Evolutionary conservation across 2,113 vertebrate species (phyloP), one percentile per base, ranked within the genome.

Genomic region (Austrofundulus limnaeus): DNA sequence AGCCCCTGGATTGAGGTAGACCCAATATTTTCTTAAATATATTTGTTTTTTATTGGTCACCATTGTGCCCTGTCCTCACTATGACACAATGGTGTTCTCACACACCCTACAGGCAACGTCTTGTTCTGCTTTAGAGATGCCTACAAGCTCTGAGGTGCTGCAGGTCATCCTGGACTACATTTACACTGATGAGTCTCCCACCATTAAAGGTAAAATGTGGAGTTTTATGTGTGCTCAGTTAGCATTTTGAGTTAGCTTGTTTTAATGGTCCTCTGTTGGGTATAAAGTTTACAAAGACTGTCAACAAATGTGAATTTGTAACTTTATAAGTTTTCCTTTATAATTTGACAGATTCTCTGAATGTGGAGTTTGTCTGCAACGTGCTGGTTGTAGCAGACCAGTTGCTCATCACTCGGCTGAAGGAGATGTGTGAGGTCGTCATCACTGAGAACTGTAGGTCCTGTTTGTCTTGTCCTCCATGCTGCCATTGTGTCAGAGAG

Each of bases 1-100:
- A 99, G 92, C 84, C 93, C 96, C 5, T 99, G 97, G 97, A 96
- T 98, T 77, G 97, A 99, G 96, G 97, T 98, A 92, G 72, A 88
- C 0, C 31, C 1, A 56, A 37, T 28, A 38, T 28, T 51, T 42
- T 31, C 16, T 45, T n/a, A n/a, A 10, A n/a, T 8, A 16, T 17
- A 17, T 43, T 43, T 28, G 28, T 3, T 43, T 16, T 7, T 6
- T 17, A 2, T 7, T n/a, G 3, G 2, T 28, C 8, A 16, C 25
- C 16, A 25, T 1, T 43, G 5, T 49, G n/a, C n/a, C n/a, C 17
- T 21, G 3, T 48, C 15, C 21, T 51, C 13, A 15, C 61, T 21
- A 48, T 60, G 0, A 11, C 13, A 14, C 42, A 15, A 20, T 53
- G 1, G 24, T 23, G 17, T 5, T 76, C 38, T 59, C 31, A 66